These are phyloP conservation scores for Clivina fossor DNA, from an alignment of 2,888 invertebrate species.

Conservation along the genomic window DNA sequence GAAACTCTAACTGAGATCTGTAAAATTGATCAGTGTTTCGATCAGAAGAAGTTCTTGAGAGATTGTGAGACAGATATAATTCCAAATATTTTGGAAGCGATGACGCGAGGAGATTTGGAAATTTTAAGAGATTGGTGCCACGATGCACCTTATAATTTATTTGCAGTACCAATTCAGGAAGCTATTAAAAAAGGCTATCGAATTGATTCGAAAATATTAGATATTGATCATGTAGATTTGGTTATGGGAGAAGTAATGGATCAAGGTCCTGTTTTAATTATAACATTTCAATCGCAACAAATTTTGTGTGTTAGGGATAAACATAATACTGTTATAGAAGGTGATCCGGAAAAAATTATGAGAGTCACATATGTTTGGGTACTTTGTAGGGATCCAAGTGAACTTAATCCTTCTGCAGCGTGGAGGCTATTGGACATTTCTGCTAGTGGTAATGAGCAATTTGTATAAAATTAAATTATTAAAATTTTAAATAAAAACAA, in stretches of 20 bases:
- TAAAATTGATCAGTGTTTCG: constrained; percentile 93
- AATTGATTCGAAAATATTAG: constrained; percentile 81
- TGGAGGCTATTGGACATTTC: constrained; percentile 94
- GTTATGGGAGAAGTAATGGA: constrained; percentile 99
- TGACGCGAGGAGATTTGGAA: constrained; percentile 82
- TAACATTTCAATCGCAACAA: constrained; percentile 96
- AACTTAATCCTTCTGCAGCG: constrained; percentile 91
- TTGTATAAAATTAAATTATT: no score
- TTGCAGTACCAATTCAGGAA: constrained; percentile 87
- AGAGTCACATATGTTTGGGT: constrained; percentile 97
- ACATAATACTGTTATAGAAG: constrained; percentile 85
- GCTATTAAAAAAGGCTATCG: constrained; percentile 78
- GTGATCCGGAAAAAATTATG: constrained; percentile 93
- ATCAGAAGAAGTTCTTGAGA: constrained; percentile 83
- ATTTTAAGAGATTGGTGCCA: constrained; percentile 97
- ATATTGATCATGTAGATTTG: constrained; percentile 89
- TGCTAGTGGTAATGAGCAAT: constrained; percentile 82
- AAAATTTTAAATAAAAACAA: not conserved
- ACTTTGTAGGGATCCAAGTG: constrained; percentile 90
- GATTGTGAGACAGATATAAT: constrained; percentile 96
- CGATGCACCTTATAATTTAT: constrained; percentile 89
- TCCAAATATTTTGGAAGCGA: constrained; percentile 96
- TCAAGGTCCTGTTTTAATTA: constrained; percentile 95
- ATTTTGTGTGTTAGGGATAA: constrained; percentile 89
- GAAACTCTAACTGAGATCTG: constrained; percentile 97